Percentiles rank a stretch among this genome's conserved stretches.
Conservation (phyloP, 2,113 vertebrate genomes). For the Thunnus thynnus region DNA sequence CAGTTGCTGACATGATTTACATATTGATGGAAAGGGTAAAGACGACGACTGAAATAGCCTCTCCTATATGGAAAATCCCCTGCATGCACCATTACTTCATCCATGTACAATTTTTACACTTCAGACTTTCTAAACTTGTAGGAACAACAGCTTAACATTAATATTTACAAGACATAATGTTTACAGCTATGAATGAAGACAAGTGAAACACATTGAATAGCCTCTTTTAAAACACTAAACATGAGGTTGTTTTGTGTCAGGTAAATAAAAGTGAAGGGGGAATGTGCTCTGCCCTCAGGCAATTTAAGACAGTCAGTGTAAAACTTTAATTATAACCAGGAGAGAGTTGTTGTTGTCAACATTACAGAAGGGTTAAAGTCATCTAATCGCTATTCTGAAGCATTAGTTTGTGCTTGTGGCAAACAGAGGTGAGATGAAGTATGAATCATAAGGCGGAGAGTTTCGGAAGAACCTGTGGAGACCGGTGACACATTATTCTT, state of each 20-base stretch:
- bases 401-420: slow-evolving; percentile 43
- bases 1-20: slow-evolving; percentile 19
- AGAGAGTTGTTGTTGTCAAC: slow-evolving; percentile 1
- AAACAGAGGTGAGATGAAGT: slow-evolving; percentile 46
- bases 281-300: slow-evolving; percentile 13
- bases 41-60: slow-evolving; percentile 2
- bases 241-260: slow-evolving; percentile 2
- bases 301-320: slow-evolving; percentile 4
- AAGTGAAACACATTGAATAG: slow-evolving; percentile 4
- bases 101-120: neutral
- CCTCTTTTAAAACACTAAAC: slow-evolving; percentile 3
- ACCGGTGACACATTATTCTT: slow-evolving; percentile 52
- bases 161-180: neutral
- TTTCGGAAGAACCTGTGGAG: slow-evolving; percentile 43
- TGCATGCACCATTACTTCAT: neutral
- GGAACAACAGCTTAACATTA: neutral
- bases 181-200: slow-evolving; percentile 1
- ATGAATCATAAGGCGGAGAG: slow-evolving; percentile 50
- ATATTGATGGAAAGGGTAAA: slow-evolving; percentile 24
- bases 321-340: slow-evolving; percentile 17
- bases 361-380: slow-evolving; percentile 19
- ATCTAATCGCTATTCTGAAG: slow-evolving; percentile 21
- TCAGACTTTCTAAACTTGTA: neutral
- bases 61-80: neutral
- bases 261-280: slow-evolving; percentile 4